A percentile compares a stretch with the other conserved stretches of the same genome.
Evolutionary conservation across 2,113 vertebrate species (phyloP).

Genomic region (Herpetotheres cachinnans): DNA sequence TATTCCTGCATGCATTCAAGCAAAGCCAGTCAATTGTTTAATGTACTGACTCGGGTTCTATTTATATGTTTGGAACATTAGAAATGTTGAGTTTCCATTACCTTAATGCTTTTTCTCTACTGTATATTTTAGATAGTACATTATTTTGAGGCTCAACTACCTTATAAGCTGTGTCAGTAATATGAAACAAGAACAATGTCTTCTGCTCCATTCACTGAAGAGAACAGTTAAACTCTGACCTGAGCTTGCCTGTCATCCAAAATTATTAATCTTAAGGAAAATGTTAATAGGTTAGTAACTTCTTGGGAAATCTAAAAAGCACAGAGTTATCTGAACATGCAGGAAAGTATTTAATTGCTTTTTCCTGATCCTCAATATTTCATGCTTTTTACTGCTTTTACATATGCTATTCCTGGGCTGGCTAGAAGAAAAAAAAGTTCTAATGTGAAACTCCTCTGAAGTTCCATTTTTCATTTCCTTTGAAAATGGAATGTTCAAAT

Average conservation of each 20-base stretch:
- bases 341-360: not conserved
- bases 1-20: not conserved
- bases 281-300: not conserved
- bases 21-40: slow-evolving; percentile 34
- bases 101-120: slow-evolving; percentile 39
- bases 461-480: not conserved
- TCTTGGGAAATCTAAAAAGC: not conserved
- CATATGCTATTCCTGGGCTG: not conserved
- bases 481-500: not conserved
- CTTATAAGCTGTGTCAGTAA: not conserved
- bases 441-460: not conserved
- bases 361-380: not conserved
- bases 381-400: not conserved
- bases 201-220: not conserved
- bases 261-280: not conserved
- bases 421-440: not conserved
- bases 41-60: not conserved
- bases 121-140: not conserved
- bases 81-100: slow-evolving; percentile 58
- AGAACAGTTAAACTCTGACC: not conserved
- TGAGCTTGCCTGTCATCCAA: not conserved
- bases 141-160: not conserved
- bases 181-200: not conserved
- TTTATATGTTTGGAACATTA: not conserved
- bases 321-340: not conserved